Percentiles rank a stretch among this genome's conserved stretches.
Evolutionary conservation across 2,888 invertebrate genomes (phyloP).

Genomic region (Pammene aurita): DNA sequence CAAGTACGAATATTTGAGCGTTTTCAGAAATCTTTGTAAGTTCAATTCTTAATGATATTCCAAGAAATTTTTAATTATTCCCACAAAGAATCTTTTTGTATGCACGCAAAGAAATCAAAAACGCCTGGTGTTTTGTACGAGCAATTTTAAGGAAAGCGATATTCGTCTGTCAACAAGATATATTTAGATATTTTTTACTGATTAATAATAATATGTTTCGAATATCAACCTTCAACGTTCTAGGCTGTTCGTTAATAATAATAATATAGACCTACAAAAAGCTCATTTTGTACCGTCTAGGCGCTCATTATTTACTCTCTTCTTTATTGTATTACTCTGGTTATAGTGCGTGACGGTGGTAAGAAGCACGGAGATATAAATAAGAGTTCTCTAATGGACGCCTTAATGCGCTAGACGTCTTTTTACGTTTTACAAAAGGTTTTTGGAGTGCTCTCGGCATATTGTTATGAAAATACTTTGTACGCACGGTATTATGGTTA

Average conservation of each 20-base stretch:
- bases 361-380: constrained; percentile 22
- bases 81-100: too few relatives aligned
- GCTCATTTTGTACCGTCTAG: neutral
- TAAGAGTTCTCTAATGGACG: constrained; percentile 23
- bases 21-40: too few relatives aligned
- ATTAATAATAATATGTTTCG: too few relatives aligned
- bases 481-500: constrained; percentile 12
- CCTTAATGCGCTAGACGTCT: constrained; percentile 23
- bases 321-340: constrained; percentile 9
- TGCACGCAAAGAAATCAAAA: neutral
- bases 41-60: too few relatives aligned
- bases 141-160: neutral
- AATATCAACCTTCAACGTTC: too few relatives aligned
- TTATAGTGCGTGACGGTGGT: constrained; percentile 12
- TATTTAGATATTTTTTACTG: too few relatives aligned
- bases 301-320: neutral
- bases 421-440: constrained; percentile 29
- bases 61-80: too few relatives aligned
- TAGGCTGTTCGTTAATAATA: too few relatives aligned
- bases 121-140: neutral
- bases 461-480: constrained; percentile 27
- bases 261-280: too few relatives aligned
- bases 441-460: constrained; percentile 24
- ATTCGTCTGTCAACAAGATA: neutral
- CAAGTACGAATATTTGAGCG: too few relatives aligned